Conservation (phyloP, 2,113 vertebrate genomes). For the Podiceps cristatus region DNA sequence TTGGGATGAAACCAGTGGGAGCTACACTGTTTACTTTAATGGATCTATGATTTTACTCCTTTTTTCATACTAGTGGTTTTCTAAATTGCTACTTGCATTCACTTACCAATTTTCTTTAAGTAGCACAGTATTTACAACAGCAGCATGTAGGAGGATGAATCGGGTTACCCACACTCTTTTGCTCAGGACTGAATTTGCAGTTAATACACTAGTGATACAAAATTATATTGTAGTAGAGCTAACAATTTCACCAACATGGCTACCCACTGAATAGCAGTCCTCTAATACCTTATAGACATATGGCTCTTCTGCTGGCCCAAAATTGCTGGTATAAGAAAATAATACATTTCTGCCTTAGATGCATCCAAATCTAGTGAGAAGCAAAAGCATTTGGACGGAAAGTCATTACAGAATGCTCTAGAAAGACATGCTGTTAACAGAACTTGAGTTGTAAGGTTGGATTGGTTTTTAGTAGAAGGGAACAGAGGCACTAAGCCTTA, state of each 20-base stretch:
- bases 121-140: background rate
- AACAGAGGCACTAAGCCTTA: background rate
- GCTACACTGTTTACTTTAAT: background rate
- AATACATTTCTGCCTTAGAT: background rate
- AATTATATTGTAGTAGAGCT: background rate
- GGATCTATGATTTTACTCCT: background rate
- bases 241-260: background rate
- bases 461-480: background rate
- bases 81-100: background rate
- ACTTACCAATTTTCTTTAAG: slow-evolving; percentile 17
- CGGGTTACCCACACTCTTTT: background rate
- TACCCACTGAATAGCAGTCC: background rate
- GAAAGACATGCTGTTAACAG: background rate
- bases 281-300: background rate
- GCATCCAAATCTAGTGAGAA: background rate
- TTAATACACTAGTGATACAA: background rate
- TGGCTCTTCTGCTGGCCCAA: background rate
- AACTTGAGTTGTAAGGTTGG: background rate
- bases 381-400: background rate
- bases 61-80: slow-evolving; percentile 12
- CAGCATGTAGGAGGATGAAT: background rate
- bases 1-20: background rate
- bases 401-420: background rate
- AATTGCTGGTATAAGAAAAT: background rate
- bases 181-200: background rate